Evolutionary conservation across 2,888 invertebrate genomes (phyloP).

Genomic region (Synanthedon vespiformis): DNA sequence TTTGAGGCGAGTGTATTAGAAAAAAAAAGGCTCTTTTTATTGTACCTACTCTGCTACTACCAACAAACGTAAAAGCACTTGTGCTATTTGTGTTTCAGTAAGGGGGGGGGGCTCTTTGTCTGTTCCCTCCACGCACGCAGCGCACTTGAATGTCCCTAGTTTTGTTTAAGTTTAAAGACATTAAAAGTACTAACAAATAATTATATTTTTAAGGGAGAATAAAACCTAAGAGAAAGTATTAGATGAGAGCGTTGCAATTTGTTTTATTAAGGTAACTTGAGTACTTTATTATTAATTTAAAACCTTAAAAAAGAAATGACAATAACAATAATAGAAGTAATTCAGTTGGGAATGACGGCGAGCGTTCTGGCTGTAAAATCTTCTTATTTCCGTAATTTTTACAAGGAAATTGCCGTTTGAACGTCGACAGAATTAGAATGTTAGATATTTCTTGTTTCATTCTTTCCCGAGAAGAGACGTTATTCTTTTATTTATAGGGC

Average conservation of each 20-base stretch:
- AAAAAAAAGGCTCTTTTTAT: too few species aligned
- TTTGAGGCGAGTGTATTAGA: too few species aligned
- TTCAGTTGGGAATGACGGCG: constrained; percentile 2
- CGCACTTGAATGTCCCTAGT: too few species aligned
- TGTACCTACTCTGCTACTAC: too few species aligned
- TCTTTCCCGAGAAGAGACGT: neutral
- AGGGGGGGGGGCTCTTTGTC: too few species aligned
- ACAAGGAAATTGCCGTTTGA: constrained; percentile 8
- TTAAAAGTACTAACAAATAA: too few species aligned
- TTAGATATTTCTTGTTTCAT: constrained; percentile 3
- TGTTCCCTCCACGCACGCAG: too few species aligned
- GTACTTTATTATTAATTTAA: neutral
- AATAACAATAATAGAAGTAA: neutral
- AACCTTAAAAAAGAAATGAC: neutral
- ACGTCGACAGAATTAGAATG: constrained; percentile 5
- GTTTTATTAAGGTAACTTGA: neutral
- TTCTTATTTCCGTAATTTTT: constrained; percentile 10
- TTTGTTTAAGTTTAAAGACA: too few species aligned
- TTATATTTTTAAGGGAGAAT: too few species aligned
- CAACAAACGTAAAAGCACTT: too few species aligned
- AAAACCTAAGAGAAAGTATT: too few species aligned
- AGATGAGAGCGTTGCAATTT: neutral
- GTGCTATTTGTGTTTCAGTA: too few species aligned
- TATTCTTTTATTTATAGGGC: neutral
- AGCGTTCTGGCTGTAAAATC: constrained; percentile 9